Percentiles rank a stretch among this genome's conserved stretches.
Evolutionary conservation across 2,113 vertebrate species (phyloP).

Genomic region (Campylomormyrus tamandua): DNA sequence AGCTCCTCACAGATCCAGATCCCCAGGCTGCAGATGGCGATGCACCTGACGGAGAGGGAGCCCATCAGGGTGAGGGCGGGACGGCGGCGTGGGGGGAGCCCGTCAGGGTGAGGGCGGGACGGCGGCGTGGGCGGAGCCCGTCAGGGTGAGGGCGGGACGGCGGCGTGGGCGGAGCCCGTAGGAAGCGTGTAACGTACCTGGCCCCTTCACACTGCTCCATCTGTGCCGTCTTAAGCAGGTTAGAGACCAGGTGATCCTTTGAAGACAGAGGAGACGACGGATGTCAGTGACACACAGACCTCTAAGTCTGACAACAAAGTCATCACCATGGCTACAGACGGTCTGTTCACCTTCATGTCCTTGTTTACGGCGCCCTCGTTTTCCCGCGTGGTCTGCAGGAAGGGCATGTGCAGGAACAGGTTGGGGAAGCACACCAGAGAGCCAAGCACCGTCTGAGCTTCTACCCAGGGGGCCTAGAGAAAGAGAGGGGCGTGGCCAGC

Average conservation of each 20-base stretch:
- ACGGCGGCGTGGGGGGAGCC: not conserved
- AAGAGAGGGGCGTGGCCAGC: not conserved
- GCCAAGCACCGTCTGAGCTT: slow-evolving; percentile 88
- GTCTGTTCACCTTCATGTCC: slow-evolving; percentile 78
- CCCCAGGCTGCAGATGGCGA: slow-evolving; percentile 87
- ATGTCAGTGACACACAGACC: not conserved
- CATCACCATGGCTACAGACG: not conserved
- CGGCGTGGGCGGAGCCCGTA: not conserved
- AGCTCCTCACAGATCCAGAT: slow-evolving; percentile 96
- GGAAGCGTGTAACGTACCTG: slow-evolving; percentile 62
- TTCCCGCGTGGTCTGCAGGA: slow-evolving; percentile 59
- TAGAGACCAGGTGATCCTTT: slow-evolving; percentile 82
- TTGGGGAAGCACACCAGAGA: slow-evolving; percentile 95
- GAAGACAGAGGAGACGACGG: not conserved
- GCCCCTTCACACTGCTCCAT: slow-evolving; percentile 85
- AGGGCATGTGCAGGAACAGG: slow-evolving; percentile 74
- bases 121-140: too few species aligned
- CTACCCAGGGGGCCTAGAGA: slow-evolving; percentile 75
- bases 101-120: not conserved
- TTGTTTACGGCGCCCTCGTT: slow-evolving; percentile 54
- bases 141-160: not conserved
- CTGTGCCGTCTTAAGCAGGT: slow-evolving; percentile 80
- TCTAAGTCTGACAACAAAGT: not conserved
- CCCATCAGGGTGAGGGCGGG: not conserved
- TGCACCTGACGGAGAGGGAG: slow-evolving; percentile 63